Evolutionary conservation across 2,888 invertebrate species (phyloP), one percentile per base, ranked within the genome.

Genomic region (Halocaridina rubra): DNA sequence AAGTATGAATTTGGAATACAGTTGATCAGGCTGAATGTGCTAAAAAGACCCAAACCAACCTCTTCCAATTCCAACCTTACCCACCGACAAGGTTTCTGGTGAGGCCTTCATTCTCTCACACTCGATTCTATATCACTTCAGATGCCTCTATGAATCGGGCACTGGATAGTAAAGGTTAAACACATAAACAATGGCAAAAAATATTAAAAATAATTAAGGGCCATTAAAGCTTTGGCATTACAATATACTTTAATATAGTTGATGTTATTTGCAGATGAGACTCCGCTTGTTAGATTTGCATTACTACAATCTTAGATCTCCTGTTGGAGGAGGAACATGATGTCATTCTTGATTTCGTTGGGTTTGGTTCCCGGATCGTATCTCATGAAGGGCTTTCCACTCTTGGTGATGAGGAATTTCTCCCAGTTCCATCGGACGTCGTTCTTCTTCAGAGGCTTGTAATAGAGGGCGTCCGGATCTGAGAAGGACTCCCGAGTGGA

Each of bases 391-490:
- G 90, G 90, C 75, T 88, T 88, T 1, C 90, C 90, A 8, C 89
- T 88, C 27, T 84, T 84, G 86, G 89, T 89, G 24, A 91, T 89
- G 33, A 92, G 89, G 88, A 92, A 91, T 88, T 92, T 92, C 88
- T 91, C 92, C 88, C 90, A 92, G 89, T 91, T 92, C 92, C 91
- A 91, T 13, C 90, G 90, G 74, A 92, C 88, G 87, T 92, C 92
- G 59, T 87, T 89, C 77, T 88, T 89, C 81, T 89, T 89, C 78
- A 91, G 87, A 8, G 90, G 90, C 10, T 88, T 78, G 88, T 90
- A 91, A 86, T 89, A 89, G 13, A 91, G 88, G 13, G 89, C 88
- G 13, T 88, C 76, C 19, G 88, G 87, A 27, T 89, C 88, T 2
- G 89, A 86, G 85, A 90, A 90, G 7, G 89, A 89, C 81, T 90